Base-by-base conservation (phyloP, 2,113 vertebrate genomes). In the Callipepla californica region DNA sequence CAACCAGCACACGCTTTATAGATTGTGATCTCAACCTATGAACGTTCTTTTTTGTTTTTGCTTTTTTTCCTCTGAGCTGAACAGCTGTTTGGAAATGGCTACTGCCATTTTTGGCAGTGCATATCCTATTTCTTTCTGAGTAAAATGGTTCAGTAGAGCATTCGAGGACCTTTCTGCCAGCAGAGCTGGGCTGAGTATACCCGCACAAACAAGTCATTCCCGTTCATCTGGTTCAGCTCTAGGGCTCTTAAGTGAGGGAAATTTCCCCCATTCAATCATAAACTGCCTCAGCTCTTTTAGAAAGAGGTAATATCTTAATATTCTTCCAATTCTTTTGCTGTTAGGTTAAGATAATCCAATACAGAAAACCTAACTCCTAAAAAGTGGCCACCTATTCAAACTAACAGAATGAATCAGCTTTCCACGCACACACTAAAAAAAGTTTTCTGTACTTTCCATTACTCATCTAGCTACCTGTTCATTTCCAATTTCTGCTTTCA, bases 181-280 rank as follows among this genome's bases (percentile, higher is more conserved):
- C 74, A 68, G 15, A 11, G 18, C 62, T 61, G 55, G 70, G 87
- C 89, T 85, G 74, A 87, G 55, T 28, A 83, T 65, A 38, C 25
- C 5, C 7, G 38, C 72, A 80, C 73, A 51, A 93, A 92, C 93
- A n/a, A 93, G 96, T 86, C 23, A 2, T 95, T 92, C 96, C 90
- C 72, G 96, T 94, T 96, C 57, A 73, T 93, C 95, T 72, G 9
- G 85, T 78, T 95, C 68, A 78, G 34, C 65, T 19, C 16, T 67
- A 57, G 42, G 14, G 61, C 69, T 95, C 80, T 81, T 20, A 78
- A 85, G 55, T 6, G 76, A 18, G 77, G 69, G 15, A 93, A 51
- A 83, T 85, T 62, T 47, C 61, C 61, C 59, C 66, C 61, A 74
- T 38, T 28, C 55, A 59, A 32, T 47, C 57, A 38, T 38, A 8